A percentile compares a stretch with the other conserved stretches of the same genome.
Evolutionary conservation across 2,888 invertebrate species (phyloP).

Genomic region (Lycophotia porphyrea): DNA sequence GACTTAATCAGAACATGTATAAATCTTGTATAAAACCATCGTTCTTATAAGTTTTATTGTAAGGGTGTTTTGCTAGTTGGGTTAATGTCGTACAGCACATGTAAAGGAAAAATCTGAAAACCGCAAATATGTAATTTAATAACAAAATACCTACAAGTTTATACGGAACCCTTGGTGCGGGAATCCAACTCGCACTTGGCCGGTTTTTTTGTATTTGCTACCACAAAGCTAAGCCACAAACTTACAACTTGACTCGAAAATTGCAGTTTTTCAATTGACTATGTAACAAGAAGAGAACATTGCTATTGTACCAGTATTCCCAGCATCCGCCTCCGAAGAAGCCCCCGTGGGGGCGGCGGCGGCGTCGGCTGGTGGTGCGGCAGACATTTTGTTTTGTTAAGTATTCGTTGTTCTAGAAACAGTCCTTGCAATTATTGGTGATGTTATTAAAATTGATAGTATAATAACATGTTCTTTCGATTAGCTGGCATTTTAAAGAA

Average conservation of each 20-base stretch:
- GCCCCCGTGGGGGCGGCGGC: conserved; percentile 61
- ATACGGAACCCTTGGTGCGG: too few species aligned
- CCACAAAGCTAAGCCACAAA: not conserved
- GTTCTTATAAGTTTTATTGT: too few species aligned
- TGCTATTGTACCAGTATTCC: conserved; percentile 5
- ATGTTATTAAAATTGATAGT: conserved; percentile 45
- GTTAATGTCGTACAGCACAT: too few species aligned
- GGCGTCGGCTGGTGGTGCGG: conserved; percentile 66
- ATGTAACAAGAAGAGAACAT: conserved; percentile 5
- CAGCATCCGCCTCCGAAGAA: conserved; percentile 59
- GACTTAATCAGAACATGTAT: too few species aligned
- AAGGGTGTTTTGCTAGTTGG: too few species aligned
- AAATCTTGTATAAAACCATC: too few species aligned
- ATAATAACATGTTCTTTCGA: conserved; percentile 51
- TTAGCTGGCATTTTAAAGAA: conserved; percentile 77
- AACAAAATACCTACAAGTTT: too few species aligned
- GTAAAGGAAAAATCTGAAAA: too few species aligned
- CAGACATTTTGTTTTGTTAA: conserved; percentile 72
- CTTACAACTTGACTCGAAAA: not conserved
- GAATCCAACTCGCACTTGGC: too few species aligned
- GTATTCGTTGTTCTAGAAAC: conserved; percentile 72
- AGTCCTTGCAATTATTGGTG: conserved; percentile 71
- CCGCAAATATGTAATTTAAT: too few species aligned
- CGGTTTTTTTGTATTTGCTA: not conserved
- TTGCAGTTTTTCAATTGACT: not conserved